A percentile compares a stretch with the other conserved stretches of the same genome.
These are phyloP conservation scores for Nycticebus coucang DNA, from an alignment of 2,113 vertebrate genomes.

Conservation along the genomic window DNA sequence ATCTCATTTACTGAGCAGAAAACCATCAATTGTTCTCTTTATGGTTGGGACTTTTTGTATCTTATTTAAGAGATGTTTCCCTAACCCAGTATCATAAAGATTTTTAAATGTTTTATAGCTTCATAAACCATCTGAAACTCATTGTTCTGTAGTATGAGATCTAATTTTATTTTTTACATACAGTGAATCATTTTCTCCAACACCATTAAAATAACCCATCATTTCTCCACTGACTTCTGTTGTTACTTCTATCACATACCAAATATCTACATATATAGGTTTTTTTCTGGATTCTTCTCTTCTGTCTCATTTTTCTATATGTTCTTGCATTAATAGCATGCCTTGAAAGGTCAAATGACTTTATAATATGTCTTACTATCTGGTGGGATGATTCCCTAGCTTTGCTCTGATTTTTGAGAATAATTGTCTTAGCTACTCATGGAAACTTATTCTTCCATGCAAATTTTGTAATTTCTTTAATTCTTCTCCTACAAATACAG, in stretches of 20 bases:
- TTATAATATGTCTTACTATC: background rate
- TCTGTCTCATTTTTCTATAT: background rate
- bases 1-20: background rate
- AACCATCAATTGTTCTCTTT: background rate
- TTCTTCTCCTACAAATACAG: background rate
- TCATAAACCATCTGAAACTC: constrained; percentile 8
- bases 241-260: background rate
- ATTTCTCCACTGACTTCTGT: background rate
- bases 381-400: background rate
- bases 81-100: background rate
- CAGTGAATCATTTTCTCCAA: background rate
- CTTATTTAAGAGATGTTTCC: constrained; percentile 12
- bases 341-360: background rate
- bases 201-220: background rate
- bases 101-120: constrained; percentile 16
- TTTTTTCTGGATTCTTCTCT: background rate
- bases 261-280: background rate
- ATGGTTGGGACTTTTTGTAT: background rate
- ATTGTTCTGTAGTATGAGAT: background rate
- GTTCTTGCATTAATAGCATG: background rate
- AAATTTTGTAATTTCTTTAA: background rate
- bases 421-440: background rate
- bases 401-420: constrained; percentile 18
- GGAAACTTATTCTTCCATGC: background rate
- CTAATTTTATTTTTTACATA: background rate